These are phyloP conservation scores for Spicauda simplicius DNA, from an alignment of 2,888 invertebrate genomes.

Conservation along the genomic window DNA sequence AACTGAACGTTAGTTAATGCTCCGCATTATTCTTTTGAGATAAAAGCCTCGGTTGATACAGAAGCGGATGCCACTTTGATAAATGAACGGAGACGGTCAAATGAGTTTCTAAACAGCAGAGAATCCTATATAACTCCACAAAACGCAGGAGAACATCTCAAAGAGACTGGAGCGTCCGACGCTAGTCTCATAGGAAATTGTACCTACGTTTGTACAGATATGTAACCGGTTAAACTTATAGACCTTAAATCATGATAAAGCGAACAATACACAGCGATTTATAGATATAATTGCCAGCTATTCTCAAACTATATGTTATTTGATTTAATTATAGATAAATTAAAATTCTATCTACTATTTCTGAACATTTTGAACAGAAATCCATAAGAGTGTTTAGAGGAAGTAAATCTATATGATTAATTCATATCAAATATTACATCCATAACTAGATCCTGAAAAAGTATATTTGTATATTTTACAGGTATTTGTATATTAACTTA, in stretches of 20 bases:
- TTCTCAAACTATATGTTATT: conserved; percentile 12
- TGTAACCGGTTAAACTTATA: background rate
- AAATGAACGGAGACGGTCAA: conserved; percentile 29
- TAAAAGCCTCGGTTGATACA: conserved; percentile 26
- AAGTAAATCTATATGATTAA: too few species aligned
- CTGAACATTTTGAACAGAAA: too few species aligned
- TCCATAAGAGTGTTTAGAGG: too few species aligned
- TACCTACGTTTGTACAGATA: background rate
- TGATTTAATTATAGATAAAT: background rate
- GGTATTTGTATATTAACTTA: too few species aligned
- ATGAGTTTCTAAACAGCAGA: conserved; percentile 15
- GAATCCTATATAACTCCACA: conserved; percentile 5
- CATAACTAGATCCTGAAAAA: too few species aligned
- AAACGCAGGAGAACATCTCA: background rate
- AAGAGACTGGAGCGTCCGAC: background rate
- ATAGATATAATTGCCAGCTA: conserved; percentile 10
- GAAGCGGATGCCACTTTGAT: conserved; percentile 27
- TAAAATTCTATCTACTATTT: too few species aligned
- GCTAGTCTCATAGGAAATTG: background rate
- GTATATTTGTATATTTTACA: too few species aligned
- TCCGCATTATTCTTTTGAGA: conserved; percentile 34
- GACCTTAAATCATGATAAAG: conserved; percentile 11
- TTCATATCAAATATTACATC: too few species aligned
- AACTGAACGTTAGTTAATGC: conserved; percentile 16
- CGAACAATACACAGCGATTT: conserved; percentile 14